Percentiles rank a stretch among this genome's conserved stretches.
Evolutionary conservation across 2,113 vertebrate genomes (phyloP).

Genomic region (Noturus placidus): DNA sequence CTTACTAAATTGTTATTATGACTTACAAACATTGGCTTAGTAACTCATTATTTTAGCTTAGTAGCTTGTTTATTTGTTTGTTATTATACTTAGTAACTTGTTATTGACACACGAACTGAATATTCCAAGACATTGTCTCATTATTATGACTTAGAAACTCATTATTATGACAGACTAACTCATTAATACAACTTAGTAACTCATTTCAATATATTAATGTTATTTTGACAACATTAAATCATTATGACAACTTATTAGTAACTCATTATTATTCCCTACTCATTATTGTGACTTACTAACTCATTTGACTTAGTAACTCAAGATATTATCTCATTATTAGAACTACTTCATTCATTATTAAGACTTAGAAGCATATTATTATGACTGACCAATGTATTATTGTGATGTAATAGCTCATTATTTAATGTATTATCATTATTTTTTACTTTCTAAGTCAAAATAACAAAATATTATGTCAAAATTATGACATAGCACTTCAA

Average conservation of each 20-base stretch:
- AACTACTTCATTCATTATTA: not conserved
- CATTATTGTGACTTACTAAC: too few relatives aligned
- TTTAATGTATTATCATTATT: not conserved
- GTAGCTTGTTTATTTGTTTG: not conserved
- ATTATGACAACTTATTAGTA: not conserved
- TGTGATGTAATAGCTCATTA: not conserved
- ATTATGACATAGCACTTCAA: not conserved
- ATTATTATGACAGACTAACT: not conserved
- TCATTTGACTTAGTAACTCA: not conserved
- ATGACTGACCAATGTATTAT: not conserved
- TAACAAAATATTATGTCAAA: too few relatives aligned
- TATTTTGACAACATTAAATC: not conserved
- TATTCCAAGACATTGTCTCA: not conserved
- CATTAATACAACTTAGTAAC: not conserved
- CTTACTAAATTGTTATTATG: not conserved
- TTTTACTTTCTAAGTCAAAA: too few relatives aligned
- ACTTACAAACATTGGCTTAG: not conserved
- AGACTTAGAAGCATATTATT: not conserved
- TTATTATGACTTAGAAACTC: not conserved
- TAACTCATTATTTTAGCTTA: not conserved
- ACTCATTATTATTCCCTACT: not conserved
- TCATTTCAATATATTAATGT: not conserved
- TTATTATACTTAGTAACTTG: not conserved
- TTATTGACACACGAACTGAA: not conserved
- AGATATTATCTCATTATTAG: too few relatives aligned